phyloP scores from a whole-genome alignment of 2,113 vertebrate species.

The Gadus chalcogrammus region DNA sequence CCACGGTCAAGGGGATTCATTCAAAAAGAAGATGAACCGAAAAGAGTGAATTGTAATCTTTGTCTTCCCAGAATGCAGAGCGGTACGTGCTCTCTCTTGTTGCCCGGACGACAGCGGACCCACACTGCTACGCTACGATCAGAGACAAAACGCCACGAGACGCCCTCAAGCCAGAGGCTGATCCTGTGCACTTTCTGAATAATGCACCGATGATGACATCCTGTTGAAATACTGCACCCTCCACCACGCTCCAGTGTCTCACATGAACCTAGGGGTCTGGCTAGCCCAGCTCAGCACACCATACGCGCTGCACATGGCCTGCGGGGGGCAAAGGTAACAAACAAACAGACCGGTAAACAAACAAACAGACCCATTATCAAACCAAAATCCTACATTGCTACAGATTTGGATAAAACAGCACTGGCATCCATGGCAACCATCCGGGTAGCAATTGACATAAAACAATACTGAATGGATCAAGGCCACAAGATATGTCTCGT shows the following conservation, averaged over 20 bases:
- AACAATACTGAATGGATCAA: background rate
- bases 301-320: no score
- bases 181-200: constrained; percentile 15
- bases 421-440: background rate
- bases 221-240: constrained; percentile 33
- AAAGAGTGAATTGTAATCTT: background rate
- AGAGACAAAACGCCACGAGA: background rate
- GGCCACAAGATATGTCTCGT: background rate
- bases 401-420: background rate
- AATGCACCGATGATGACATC: constrained; percentile 40
- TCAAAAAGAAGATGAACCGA: constrained; percentile 15
- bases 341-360: background rate
- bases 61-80: no score
- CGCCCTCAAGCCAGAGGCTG: constrained; percentile 9
- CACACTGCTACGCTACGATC: background rate
- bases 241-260: constrained; percentile 20
- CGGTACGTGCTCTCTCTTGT: no score
- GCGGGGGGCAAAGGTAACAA: no score
- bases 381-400: no score
- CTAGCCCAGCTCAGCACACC: background rate
- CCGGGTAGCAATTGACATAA: background rate
- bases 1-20: no score
- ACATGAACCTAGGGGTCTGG: constrained; percentile 13
- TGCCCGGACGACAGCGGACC: no score
- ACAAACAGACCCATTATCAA: background rate